Evolutionary conservation across 2,113 vertebrate species (phyloP), one percentile per base, ranked within the genome.

Genomic region (Meriones unguiculatus): DNA sequence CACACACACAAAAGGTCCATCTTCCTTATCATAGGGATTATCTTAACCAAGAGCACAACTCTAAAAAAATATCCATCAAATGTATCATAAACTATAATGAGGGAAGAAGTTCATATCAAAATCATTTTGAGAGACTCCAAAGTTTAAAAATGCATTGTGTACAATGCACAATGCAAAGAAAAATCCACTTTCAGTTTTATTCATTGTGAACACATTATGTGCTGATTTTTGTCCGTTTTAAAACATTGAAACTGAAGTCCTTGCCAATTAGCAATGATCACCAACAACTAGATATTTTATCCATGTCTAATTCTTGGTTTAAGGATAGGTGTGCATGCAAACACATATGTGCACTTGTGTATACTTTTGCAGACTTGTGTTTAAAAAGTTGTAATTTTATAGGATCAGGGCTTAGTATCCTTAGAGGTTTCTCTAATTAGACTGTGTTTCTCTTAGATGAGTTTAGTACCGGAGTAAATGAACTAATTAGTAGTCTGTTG

Each of bases 401-500:
- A 59, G 9, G 62, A 91, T 73, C 57, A 62, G 38, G 7, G 22
- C 91, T 91, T 97, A 93, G 78, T 57, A 95, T 91, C 64, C 64
- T 92, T 96, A 35, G 89, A 96, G 89, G 65, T 67, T 88, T 97
- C 78, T 96, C 92, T 95, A 91, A 98, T 96, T 94, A 97, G 87
- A 18, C 50, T 92, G 57, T 70, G 65, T 11, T 81, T 91, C 84
- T 97, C 64, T 97, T 94, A 93, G 80, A 94, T 89, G 93, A 95
- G n/a, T 94, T 98, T 87, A 96, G 93, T 95, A 90, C n/a, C 80
- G 76, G 89, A 89, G 38, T 94, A 97, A 97, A 95, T 97, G 86
- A 97, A 96, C 75, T 95, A 96, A 98, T 98, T 97, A 98, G 95
- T 54, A 97, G 85, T 22, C 76, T 97, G 93, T 28, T 91, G 91